Percentiles rank a stretch among this genome's conserved stretches.
These are phyloP conservation scores for Ophiodon elongatus DNA, from an alignment of 2,113 vertebrate species.

Conservation along the genomic window DNA sequence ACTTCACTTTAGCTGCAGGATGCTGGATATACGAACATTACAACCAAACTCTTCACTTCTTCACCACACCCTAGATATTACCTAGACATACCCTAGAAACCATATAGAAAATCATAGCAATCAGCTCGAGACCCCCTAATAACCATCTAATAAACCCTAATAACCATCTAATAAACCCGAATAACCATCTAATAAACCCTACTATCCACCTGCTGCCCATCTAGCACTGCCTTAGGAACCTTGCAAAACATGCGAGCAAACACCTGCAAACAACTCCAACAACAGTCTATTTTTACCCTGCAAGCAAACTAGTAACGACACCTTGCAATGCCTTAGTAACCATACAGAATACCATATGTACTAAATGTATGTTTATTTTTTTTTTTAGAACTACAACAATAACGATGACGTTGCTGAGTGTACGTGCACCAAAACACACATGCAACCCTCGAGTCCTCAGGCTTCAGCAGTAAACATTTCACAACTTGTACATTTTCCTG, in stretches of 20 bases:
- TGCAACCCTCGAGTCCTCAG: background rate
- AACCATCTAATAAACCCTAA: background rate
- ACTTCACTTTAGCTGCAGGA: too few relatives aligned
- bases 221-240: background rate
- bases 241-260: background rate
- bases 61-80: background rate
- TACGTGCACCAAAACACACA: background rate
- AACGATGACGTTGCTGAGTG: background rate
- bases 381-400: background rate
- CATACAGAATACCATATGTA: background rate
- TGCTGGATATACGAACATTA: too few relatives aligned
- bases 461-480: background rate
- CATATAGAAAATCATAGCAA: background rate
- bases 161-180: background rate
- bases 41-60: too few relatives aligned
- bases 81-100: background rate
- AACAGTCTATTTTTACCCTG: background rate
- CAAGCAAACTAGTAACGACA: background rate
- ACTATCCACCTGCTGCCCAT: background rate
- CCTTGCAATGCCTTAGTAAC: background rate
- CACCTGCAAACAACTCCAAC: background rate
- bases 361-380: background rate
- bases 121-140: background rate
- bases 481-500: background rate
- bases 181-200: background rate